phyloP scores from a whole-genome alignment of 2,113 vertebrate genomes.

The Hirundichthys speculiger region DNA sequence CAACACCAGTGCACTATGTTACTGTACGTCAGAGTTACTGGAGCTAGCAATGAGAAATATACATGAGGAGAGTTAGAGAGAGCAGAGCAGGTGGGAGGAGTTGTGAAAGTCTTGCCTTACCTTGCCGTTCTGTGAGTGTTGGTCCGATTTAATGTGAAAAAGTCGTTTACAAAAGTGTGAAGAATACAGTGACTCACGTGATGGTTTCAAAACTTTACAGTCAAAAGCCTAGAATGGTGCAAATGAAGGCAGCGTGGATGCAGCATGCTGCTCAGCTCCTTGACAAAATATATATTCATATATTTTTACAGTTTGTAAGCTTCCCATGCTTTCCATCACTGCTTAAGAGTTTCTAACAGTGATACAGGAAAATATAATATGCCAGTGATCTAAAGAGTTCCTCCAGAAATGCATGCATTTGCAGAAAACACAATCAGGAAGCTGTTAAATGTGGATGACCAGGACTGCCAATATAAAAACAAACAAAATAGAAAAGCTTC shows the following conservation, averaged over 20 bases:
- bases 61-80: slow-evolving; percentile 65
- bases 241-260: slow-evolving; percentile 62
- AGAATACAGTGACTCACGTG: slow-evolving; percentile 80
- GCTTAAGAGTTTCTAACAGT: neutral
- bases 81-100: slow-evolving; percentile 73
- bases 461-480: slow-evolving; percentile 16
- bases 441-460: slow-evolving; percentile 9
- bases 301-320: neutral
- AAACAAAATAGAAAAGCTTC: too few species aligned
- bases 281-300: neutral
- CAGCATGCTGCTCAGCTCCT: slow-evolving; percentile 59
- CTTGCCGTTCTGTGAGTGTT: slow-evolving; percentile 86
- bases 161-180: slow-evolving; percentile 84
- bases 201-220: slow-evolving; percentile 75
- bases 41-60: slow-evolving; percentile 60
- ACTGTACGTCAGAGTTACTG: slow-evolving; percentile 58
- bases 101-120: slow-evolving; percentile 83
- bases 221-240: slow-evolving; percentile 75
- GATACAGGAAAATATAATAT: neutral
- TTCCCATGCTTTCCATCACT: slow-evolving; percentile 12
- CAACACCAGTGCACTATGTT: slow-evolving; percentile 74
- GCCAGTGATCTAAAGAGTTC: neutral
- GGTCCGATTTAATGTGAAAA: slow-evolving; percentile 86
- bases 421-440: neutral
- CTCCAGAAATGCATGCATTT: slow-evolving; percentile 28